Evolutionary conservation across 2,888 invertebrate species (phyloP), one percentile per base, ranked within the genome.

Genomic region (Baronia brevicornis): DNA sequence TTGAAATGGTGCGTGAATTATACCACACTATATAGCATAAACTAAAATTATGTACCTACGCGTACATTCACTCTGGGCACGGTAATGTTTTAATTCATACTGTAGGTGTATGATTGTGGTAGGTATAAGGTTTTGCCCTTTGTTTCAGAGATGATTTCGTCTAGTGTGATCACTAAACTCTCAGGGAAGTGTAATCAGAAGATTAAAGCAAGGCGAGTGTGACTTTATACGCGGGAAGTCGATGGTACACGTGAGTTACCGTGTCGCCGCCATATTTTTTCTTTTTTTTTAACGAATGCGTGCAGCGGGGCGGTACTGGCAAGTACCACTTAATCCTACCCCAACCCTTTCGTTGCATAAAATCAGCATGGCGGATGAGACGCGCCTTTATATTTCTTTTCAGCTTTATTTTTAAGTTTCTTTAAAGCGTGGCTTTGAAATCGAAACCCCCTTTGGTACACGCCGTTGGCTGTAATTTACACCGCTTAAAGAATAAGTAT

Each of bases 321-420:
- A 74, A 82, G 82, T 71, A 67, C 52, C 71, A 78, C 82, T 84
- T 77, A 62, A 72, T 63, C 62, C 65, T 59, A 55, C 68, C 73
- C 79, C 71, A 68, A 71, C 79, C 78, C 74, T 69, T 66, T 62
- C 51, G 54, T 47, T 55, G 65, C 61, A 62, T 60, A 69, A 71
- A 78, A 72, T 70, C 75, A 74, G 65, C 67, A 79, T 77, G 71
- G 79, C 77, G 74, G 72, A 73, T 68, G 63, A 64, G 64, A 64
- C 56, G 39, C 31, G 50, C 53, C 48, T 62, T 63, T 68, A 48
- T 60, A 57, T 66, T 68, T 66, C 63, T 64, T 66, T 70, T 61
- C 50, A 49, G 54, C 51, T 54, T 66, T 41, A 44, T 65, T 63
- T 69, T 67, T 62, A 61, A 52, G 58, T 63, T 62, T 57, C 63